Conservation (phyloP, 2,888 invertebrate species). For the Pandemis cinnamomeana region DNA sequence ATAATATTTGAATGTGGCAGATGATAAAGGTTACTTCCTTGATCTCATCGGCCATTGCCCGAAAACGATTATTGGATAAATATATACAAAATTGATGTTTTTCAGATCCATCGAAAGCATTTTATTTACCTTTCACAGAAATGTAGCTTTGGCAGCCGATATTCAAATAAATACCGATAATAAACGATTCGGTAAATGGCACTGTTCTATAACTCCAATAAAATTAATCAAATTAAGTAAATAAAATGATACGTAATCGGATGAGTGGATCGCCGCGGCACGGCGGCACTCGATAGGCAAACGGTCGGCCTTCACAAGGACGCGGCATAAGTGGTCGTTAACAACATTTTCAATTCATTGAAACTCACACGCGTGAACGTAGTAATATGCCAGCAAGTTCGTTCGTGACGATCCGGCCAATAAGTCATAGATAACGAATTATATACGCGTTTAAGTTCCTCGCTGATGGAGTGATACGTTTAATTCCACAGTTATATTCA, state of each 20-base stretch:
- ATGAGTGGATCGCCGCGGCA: neutral
- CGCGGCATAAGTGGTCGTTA: conserved; percentile 61
- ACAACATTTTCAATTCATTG: conserved; percentile 55
- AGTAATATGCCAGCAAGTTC: conserved; percentile 41
- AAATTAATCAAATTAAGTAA: conserved; percentile 13
- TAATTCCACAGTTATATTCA: conserved; percentile 34
- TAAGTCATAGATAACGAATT: conserved; percentile 39
- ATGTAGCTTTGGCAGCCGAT: neutral
- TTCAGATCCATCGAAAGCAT: neutral
- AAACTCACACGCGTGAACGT: conserved; percentile 51
- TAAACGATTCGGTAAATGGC: neutral
- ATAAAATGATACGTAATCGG: conserved; percentile 13
- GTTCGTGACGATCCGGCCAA: conserved; percentile 31
- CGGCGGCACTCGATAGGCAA: conserved; percentile 52
- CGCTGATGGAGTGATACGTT: conserved; percentile 31
- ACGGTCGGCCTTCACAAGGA: conserved; percentile 78
- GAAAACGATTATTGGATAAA: conserved; percentile 1
- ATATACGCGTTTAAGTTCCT: conserved; percentile 33
- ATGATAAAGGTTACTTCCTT: conserved; percentile 81
- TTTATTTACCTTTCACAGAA: neutral
- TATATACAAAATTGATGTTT: neutral
- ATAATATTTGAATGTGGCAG: conserved; percentile 74
- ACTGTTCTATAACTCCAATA: conserved; percentile 6
- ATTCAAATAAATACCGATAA: neutral
- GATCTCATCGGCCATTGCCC: conserved; percentile 47